Base-by-base conservation (phyloP, 92 coral and sea anemone genomes). In the Pocillopora grandis region DNA sequence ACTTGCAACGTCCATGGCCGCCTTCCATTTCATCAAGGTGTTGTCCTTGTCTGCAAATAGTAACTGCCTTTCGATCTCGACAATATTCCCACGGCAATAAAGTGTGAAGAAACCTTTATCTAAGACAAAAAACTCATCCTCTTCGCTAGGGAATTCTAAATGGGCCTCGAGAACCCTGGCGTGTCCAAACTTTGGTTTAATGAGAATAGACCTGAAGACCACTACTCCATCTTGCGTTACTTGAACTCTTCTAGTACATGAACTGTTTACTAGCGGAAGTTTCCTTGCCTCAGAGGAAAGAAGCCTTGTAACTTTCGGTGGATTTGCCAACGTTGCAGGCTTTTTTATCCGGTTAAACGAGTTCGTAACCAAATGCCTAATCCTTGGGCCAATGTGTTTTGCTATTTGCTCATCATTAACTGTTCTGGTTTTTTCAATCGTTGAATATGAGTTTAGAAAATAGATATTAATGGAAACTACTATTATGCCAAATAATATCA, bases 101-200 rank as follows among this genome's bases (percentile, higher is more conserved):
- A 82, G 15, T 48, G 86, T 82, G 10, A 82, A 82, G 79, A 82
- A 82, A 18, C 86, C 86, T 63, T 62, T 82, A 2, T 72, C 31
- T 20, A 82, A 5, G 5, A 18, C 10, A 19, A 71, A 82, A 48
- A 60, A 60, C 49, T 82, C 86, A 15, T 82, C 86, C 62, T 82
- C 72, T 20, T 72, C 79, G 21, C 13, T 12, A 4, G 86, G 79
- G 18, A 61, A 49, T 52, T 82, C 72, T 35, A 82, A 7, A 5
- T 16, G 13, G 3, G 37, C 21, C 27, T 63, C 78, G 65, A 72
- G 77, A 37, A 42, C 77, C 68, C 48, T 58, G 4, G 85, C 77
- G 11, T 60, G 71, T 8, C 72, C 83, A 42, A 62, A 72, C 72
- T 62, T 71, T 42, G 73, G 76, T 65, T 59, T 68, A 20, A 78